phyloP scores from a whole-genome alignment of 2,797 vertebrate species.

The Sebastes kiyomatsui region DNA sequence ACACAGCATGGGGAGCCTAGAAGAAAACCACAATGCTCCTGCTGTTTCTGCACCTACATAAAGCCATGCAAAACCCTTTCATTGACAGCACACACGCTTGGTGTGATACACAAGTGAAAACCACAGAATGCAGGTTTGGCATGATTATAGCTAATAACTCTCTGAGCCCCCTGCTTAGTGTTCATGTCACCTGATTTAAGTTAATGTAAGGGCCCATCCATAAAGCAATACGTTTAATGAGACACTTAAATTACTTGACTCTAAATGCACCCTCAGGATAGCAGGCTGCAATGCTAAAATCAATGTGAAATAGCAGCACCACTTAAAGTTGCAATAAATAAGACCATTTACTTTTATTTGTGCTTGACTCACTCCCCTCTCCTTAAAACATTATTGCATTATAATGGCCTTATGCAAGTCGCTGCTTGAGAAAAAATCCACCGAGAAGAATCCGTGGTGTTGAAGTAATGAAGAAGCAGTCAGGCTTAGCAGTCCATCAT shows the following conservation, averaged over 20 bases:
- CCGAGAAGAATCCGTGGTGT: not conserved
- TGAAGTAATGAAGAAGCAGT: conserved; percentile 10
- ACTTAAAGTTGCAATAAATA: conserved; percentile 46
- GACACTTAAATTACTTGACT: conserved; percentile 45
- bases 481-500: not conserved
- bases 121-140: conserved; percentile 70
- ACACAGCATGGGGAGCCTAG: conserved; percentile 44
- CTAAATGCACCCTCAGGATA: conserved; percentile 44
- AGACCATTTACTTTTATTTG: conserved; percentile 51
- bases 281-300: conserved; percentile 27
- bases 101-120: conserved; percentile 60
- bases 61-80: conserved; percentile 52
- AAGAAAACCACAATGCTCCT: conserved; percentile 62
- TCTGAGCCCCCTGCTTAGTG: conserved; percentile 37
- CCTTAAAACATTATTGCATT: conserved; percentile 32
- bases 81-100: conserved; percentile 56
- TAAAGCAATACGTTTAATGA: conserved; percentile 56
- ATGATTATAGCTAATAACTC: conserved; percentile 48
- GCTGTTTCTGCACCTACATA: conserved; percentile 68
- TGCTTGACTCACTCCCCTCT: conserved; percentile 17
- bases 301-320: conserved; percentile 22
- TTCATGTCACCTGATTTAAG: conserved; percentile 58
- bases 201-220: conserved; percentile 25
- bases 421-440: conserved; percentile 25
- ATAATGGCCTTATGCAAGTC: conserved; percentile 19